Percentiles rank a stretch among this genome's conserved stretches.
These are phyloP conservation scores for Ambastaia sidthimunki DNA, from an alignment of 2,797 vertebrate genomes.

Conservation along the genomic window DNA sequence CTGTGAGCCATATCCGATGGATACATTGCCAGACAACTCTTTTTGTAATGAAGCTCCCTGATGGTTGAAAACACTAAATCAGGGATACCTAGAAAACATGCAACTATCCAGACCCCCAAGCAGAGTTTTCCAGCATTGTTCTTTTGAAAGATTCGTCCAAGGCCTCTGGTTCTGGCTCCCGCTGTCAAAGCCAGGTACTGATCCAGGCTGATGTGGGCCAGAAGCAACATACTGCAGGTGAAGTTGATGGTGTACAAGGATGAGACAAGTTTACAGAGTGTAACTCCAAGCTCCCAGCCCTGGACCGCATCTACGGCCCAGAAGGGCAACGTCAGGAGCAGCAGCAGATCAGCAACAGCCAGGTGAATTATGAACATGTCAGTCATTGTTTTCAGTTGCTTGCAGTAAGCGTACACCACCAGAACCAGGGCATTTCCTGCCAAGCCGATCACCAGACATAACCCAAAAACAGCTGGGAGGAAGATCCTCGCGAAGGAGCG, in stretches of 20 bases:
- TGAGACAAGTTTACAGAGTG: slow-evolving; percentile 84
- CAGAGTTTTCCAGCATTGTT: slow-evolving; percentile 78
- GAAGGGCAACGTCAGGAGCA: slow-evolving; percentile 90
- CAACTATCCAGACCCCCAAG: slow-evolving; percentile 79
- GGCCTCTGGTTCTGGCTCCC: slow-evolving; percentile 38
- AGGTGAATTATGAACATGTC: slow-evolving; percentile 89
- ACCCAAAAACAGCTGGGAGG: slow-evolving; percentile 83
- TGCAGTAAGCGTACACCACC: slow-evolving; percentile 84
- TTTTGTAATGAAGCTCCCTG: slow-evolving; percentile 64
- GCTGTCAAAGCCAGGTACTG: slow-evolving; percentile 77
- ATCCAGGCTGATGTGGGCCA: slow-evolving; percentile 92
- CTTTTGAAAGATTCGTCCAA: slow-evolving; percentile 63
- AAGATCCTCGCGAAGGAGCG: slow-evolving; percentile 85
- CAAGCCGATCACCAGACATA: slow-evolving; percentile 83
- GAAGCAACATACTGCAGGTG: slow-evolving; percentile 89
- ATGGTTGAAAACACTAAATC: slow-evolving; percentile 85
- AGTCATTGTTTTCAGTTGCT: slow-evolving; percentile 84
- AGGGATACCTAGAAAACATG: slow-evolving; percentile 83
- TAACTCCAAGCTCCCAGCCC: slow-evolving; percentile 86
- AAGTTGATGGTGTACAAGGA: slow-evolving; percentile 89
- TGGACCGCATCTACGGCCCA: slow-evolving; percentile 84
- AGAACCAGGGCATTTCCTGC: slow-evolving; percentile 87
- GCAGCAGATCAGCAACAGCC: slow-evolving; percentile 87
- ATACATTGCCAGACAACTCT: slow-evolving; percentile 80
- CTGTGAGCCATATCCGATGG: slow-evolving; percentile 71